Conservation (phyloP, 2,113 vertebrate genomes). For the Athene cunicularia region DNA sequence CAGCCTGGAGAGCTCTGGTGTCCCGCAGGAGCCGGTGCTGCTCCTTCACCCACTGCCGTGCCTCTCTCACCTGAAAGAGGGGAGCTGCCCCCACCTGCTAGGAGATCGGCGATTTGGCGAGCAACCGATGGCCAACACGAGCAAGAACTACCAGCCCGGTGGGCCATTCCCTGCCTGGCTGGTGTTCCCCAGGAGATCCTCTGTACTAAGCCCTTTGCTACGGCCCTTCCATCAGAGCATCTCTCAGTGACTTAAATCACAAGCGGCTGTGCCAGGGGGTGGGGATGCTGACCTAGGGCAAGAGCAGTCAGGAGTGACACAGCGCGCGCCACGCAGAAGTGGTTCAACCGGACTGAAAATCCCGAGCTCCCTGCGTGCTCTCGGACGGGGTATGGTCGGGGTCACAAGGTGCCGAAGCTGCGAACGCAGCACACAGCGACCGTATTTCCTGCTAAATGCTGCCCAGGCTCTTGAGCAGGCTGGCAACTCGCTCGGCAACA, state of each 20-base stretch:
- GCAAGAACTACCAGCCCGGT: not conserved
- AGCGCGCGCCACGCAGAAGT: accelerated
- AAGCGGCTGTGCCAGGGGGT: not conserved
- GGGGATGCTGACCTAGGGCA: accelerated
- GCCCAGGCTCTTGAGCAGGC: not conserved
- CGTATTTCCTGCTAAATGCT: accelerated
- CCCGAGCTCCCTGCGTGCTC: accelerated
- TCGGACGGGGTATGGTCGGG: not conserved
- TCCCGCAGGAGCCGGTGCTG: accelerated
- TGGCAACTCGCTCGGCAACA: not conserved
- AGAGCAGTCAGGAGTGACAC: not conserved
- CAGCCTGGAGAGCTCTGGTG: not conserved
- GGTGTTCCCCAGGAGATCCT: not conserved
- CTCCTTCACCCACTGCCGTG: not conserved
- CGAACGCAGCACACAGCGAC: accelerated
- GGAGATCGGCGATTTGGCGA: accelerated
- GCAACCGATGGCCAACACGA: accelerated
- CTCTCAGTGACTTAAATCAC: not conserved
- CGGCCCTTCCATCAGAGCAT: not conserved
- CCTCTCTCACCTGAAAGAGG: not conserved
- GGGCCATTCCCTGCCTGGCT: not conserved
- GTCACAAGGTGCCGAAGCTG: accelerated
- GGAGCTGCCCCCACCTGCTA: not conserved
- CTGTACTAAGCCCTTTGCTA: accelerated
- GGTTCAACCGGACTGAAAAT: accelerated